phyloP scores from a whole-genome alignment of 2,113 vertebrate species.

The Nematolebias whitei region DNA sequence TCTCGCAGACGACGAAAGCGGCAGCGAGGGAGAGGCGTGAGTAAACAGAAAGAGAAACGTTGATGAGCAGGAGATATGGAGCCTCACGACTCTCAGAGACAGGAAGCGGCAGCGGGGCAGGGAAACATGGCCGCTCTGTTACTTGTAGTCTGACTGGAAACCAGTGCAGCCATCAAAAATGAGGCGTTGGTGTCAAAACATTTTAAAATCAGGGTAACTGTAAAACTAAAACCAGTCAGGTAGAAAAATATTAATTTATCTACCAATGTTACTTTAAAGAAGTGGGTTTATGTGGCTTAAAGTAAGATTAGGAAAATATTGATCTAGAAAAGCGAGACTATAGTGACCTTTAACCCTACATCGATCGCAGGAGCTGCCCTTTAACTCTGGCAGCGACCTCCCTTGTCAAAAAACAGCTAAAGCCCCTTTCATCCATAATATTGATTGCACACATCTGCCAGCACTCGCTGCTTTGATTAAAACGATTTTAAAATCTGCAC shows the following conservation, averaged over 20 bases:
- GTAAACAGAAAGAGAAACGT: conserved; percentile 46
- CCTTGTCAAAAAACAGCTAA: conserved; percentile 40
- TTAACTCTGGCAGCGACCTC: conserved; percentile 38
- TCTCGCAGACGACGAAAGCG: conserved; percentile 69
- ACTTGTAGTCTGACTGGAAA: conserved; percentile 12
- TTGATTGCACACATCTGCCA: conserved; percentile 3
- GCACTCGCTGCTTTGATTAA: not conserved
- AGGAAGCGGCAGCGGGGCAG: conserved; percentile 39
- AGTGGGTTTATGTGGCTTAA: not conserved
- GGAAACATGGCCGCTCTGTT: conserved; percentile 51
- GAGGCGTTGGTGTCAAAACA: not conserved
- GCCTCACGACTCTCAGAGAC: conserved; percentile 36
- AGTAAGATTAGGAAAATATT: conserved; percentile 34
- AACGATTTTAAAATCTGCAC: conserved; percentile 11
- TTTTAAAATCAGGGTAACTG: not conserved
- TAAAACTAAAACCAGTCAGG: too few relatives aligned
- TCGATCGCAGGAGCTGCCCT: conserved; percentile 50
- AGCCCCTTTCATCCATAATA: conserved; percentile 8
- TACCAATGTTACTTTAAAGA: not conserved
- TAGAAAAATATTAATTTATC: too few relatives aligned
- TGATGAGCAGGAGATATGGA: conserved; percentile 51
- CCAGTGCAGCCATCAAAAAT: conserved; percentile 3
- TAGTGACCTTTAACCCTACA: conserved; percentile 49
- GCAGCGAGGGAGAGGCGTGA: conserved; percentile 34
- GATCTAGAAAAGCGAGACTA: conserved; percentile 45